Evolutionary conservation across 2,113 vertebrate species (phyloP).

Genomic region (Mus spicilegus): DNA sequence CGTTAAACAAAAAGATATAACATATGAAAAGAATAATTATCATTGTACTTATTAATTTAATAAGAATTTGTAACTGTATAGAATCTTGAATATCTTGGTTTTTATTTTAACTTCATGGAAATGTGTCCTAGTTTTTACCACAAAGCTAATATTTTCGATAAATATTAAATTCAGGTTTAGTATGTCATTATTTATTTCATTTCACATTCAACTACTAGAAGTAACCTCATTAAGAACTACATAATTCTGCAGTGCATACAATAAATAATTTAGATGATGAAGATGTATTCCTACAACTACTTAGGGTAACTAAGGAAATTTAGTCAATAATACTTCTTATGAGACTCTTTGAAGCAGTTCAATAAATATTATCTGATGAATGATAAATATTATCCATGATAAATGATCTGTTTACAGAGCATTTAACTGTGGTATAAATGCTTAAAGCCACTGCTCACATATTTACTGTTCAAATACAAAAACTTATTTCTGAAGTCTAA

Average conservation of each 20-base stretch:
- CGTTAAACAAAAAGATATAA: background rate
- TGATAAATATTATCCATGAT: slow-evolving; percentile 38
- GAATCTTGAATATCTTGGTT: slow-evolving; percentile 55
- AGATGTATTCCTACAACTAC: background rate
- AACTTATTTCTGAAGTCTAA: slow-evolving; percentile 22
- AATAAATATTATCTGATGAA: slow-evolving; percentile 29
- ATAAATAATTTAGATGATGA: slow-evolving; percentile 29
- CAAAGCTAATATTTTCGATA: slow-evolving; percentile 16
- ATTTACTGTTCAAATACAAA: slow-evolving; percentile 42
- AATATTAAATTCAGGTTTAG: background rate
- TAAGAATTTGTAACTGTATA: slow-evolving; percentile 56
- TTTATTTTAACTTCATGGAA: slow-evolving; percentile 50
- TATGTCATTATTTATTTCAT: background rate
- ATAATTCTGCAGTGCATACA: slow-evolving; percentile 4
- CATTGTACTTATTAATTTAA: slow-evolving; percentile 46
- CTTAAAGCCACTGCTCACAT: background rate
- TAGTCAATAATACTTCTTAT: slow-evolving; percentile 44
- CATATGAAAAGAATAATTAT: background rate
- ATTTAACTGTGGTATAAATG: slow-evolving; percentile 28
- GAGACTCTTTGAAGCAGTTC: background rate
- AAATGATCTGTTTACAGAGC: slow-evolving; percentile 30
- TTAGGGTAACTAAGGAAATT: background rate
- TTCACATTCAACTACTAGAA: slow-evolving; percentile 38
- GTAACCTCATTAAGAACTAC: background rate
- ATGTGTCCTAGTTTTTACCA: slow-evolving; percentile 2